These are phyloP conservation scores for Corythaeola cristata DNA, from an alignment of 2,113 vertebrate species.

Conservation along the genomic window DNA sequence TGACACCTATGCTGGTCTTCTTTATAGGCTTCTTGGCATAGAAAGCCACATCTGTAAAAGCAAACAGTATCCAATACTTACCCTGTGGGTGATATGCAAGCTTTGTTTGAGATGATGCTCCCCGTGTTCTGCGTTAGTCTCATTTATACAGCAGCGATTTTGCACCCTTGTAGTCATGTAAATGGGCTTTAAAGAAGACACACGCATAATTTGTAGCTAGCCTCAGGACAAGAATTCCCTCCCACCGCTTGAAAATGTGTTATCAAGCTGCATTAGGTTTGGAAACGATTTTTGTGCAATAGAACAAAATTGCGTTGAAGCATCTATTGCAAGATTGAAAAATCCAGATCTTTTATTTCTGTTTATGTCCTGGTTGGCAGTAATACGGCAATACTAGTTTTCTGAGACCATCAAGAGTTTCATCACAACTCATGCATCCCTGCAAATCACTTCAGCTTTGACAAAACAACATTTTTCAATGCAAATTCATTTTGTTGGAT, in stretches of 20 bases:
- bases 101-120: background rate
- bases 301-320: background rate
- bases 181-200: slow-evolving; percentile 28
- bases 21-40: background rate
- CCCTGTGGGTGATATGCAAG: background rate
- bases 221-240: background rate
- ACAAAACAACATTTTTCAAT: background rate
- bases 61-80: background rate
- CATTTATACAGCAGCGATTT: slow-evolving; percentile 5
- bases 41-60: background rate
- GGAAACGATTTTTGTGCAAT: background rate
- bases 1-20: background rate
- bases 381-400: background rate
- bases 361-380: background rate
- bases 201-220: background rate
- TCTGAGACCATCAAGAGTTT: background rate
- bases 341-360: background rate
- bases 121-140: background rate
- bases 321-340: background rate
- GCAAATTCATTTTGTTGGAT: background rate
- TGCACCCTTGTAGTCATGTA: background rate
- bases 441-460: background rate
- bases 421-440: background rate
- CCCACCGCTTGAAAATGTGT: background rate
- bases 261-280: background rate